Percentiles rank a stretch among this genome's conserved stretches.
These are phyloP conservation scores for Phytoseiulus persimilis DNA, from an alignment of 2,888 invertebrate genomes.

Conservation along the genomic window DNA sequence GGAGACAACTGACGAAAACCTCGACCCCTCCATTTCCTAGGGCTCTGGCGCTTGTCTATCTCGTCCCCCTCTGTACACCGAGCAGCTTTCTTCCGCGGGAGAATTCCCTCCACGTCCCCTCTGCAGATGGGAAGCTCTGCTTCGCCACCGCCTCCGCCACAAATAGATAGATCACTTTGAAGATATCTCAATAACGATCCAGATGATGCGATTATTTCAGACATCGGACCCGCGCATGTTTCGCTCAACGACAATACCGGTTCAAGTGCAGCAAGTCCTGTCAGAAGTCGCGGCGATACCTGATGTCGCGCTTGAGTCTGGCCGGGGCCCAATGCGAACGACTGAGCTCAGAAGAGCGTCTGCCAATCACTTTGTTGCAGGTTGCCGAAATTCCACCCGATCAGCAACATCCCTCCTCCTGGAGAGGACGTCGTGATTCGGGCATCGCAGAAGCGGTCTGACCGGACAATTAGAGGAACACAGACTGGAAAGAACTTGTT, in stretches of 20 bases:
- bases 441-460: too few relatives aligned
- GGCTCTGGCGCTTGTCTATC: background rate
- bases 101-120: background rate
- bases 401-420: too few relatives aligned
- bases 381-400: too few relatives aligned
- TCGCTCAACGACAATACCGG: background rate
- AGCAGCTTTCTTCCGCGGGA: background rate
- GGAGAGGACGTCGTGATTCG: too few relatives aligned
- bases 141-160: background rate
- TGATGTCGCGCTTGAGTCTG: too few relatives aligned
- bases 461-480: background rate
- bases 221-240: background rate
- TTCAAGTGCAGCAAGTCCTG: too few relatives aligned
- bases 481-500: background rate
- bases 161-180: background rate
- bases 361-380: too few relatives aligned
- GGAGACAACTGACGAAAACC: background rate
- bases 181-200: background rate
- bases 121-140: background rate
- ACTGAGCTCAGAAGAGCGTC: too few relatives aligned
- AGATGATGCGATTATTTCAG: background rate
- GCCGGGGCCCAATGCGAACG: too few relatives aligned
- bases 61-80: background rate
- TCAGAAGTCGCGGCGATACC: too few relatives aligned
- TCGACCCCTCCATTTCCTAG: background rate